Percentiles rank a stretch among this genome's conserved stretches.
phyloP scores from a whole-genome alignment of 2,888 invertebrate species.

The Tromatobia lineatoria region DNA sequence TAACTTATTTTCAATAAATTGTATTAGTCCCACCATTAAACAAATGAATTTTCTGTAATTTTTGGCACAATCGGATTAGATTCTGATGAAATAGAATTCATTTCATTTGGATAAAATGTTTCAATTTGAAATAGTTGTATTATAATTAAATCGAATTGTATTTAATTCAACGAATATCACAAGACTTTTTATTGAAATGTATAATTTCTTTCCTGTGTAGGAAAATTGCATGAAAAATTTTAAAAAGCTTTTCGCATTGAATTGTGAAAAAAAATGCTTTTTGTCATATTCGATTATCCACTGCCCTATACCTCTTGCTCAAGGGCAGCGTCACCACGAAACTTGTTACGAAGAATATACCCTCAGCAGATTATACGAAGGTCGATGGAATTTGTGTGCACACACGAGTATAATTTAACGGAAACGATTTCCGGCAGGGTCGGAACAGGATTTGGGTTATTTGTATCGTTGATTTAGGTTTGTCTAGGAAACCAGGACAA shows the following conservation, averaged over 20 bases:
- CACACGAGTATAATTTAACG: neutral
- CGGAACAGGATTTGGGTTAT: neutral
- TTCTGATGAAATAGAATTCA: too few relatives aligned
- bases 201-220: neutral
- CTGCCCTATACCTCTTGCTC: slow-evolving; percentile 68
- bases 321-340: slow-evolving; percentile 63
- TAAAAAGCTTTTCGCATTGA: neutral
- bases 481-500: neutral
- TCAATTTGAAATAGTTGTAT: neutral
- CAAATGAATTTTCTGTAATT: too few relatives aligned
- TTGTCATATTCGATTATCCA: slow-evolving; percentile 66
- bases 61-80: too few relatives aligned
- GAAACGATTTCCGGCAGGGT: neutral
- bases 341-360: slow-evolving; percentile 39
- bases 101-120: neutral
- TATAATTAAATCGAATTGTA: neutral
- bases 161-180: neutral
- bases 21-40: too few relatives aligned
- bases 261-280: slow-evolving; percentile 2
- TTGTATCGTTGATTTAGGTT: too few relatives aligned
- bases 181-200: neutral
- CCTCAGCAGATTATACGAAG: slow-evolving; percentile 44
- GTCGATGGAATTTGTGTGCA: slow-evolving; percentile 66
- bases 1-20: too few relatives aligned
- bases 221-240: neutral